These are phyloP conservation scores for Neosilurus hyrtlii DNA, from an alignment of 2,797 vertebrate species.

Conservation along the genomic window DNA sequence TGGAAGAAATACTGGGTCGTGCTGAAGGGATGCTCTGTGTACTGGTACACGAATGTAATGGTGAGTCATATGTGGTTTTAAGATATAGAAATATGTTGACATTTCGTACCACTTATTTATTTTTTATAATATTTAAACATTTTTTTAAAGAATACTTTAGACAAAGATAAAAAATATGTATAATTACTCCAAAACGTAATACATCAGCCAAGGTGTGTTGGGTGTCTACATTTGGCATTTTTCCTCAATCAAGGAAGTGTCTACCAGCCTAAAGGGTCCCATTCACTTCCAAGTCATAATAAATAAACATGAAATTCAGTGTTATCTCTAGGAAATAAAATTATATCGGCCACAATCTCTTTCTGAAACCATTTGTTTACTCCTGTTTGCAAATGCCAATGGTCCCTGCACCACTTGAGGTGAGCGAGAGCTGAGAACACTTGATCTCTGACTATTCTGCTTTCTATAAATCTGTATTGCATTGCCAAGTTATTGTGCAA, in stretches of 20 bases:
- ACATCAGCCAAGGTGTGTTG: neutral
- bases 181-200: neutral
- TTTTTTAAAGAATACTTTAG: neutral
- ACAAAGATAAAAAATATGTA: neutral
- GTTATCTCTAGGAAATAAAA: too few species aligned
- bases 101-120: neutral
- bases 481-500: too few species aligned
- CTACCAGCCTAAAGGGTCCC: too few species aligned
- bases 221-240: neutral
- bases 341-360: too few species aligned
- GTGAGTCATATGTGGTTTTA: conserved; percentile 68
- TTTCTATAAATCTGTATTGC: too few species aligned
- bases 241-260: neutral
- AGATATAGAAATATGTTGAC: neutral
- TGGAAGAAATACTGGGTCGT: conserved; percentile 93
- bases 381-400: too few species aligned
- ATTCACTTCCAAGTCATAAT: too few species aligned
- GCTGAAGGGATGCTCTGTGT: conserved; percentile 79
- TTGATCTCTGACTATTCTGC: too few species aligned
- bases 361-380: too few species aligned
- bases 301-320: too few species aligned
- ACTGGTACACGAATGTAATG: conserved; percentile 81
- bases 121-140: neutral
- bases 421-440: too few species aligned
- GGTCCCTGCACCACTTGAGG: too few species aligned